phyloP scores from a whole-genome alignment of 2,797 vertebrate species.

The Melopsittacus undulatus region DNA sequence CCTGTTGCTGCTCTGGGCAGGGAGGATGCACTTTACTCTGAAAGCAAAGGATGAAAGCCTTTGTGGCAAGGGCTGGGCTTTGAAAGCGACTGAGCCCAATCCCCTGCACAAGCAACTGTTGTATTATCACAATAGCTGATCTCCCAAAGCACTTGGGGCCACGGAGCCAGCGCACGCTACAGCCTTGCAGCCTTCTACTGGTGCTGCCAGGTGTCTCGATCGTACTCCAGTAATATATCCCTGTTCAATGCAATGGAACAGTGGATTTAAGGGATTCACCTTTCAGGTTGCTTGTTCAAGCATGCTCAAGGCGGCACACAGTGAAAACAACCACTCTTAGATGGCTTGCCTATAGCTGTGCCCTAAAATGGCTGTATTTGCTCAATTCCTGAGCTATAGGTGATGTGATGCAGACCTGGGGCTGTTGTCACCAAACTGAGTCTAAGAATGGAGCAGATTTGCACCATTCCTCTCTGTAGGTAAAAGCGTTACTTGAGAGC shows the following conservation, averaged over 20 bases:
- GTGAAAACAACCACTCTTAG: background rate
- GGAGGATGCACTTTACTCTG: conserved; percentile 42
- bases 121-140: conserved; percentile 57
- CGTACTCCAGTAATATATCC: background rate
- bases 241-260: background rate
- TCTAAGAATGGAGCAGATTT: background rate
- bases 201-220: background rate
- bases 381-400: background rate
- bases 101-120: conserved; percentile 65
- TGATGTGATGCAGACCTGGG: background rate
- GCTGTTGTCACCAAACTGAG: background rate
- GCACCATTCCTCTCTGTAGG: background rate
- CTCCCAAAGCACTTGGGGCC: background rate
- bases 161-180: background rate
- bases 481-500: background rate
- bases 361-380: background rate
- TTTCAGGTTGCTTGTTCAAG: background rate
- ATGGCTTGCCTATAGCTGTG: background rate
- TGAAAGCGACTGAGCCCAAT: conserved; percentile 72
- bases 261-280: background rate
- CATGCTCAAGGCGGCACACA: rapidly evolving
- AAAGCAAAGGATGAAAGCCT: conserved; percentile 61
- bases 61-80: conserved; percentile 65
- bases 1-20: conserved; percentile 41
- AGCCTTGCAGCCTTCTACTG: background rate